Base-by-base conservation (phyloP, 1,140 invertebrate species). In the Drosophila takahashii region DNA sequence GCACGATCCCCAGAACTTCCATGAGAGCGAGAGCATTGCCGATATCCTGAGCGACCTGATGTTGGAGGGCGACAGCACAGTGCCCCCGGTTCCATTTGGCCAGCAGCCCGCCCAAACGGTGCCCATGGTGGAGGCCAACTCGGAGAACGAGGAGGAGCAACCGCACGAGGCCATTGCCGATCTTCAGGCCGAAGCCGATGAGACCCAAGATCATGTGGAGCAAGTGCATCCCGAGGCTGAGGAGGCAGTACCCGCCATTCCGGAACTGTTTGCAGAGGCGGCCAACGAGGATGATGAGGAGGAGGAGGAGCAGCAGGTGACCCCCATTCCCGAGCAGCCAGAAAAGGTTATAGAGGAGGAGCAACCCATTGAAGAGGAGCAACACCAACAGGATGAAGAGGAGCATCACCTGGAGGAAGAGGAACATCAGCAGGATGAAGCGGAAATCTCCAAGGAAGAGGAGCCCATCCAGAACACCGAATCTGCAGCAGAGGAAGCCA, bases 1-100 rank as follows among this genome's bases (percentile, higher is more conserved):
- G 5, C 61, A 73, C 16, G 42, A 41, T 13, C 48, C 66, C n/a
- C 83, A 84, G 39, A 76, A 89, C 32, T 90, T 92, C 60, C 86
- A 90, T 36, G 90, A 91, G 50, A 89, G 81, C 50, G 80, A 90
- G 44, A 90, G 87, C 47, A 83, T 91, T 60, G 84, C 79, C 7
- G 90, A 89, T 50, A 91, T 91, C 29, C 69, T 91, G 0, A 91
- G 75, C 56, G 90, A 91, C 58, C 47, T 91, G 32, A 90, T 91
- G 87, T 47, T 84, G 11, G 87, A 90, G 11, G 85, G 77, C 0
- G 85, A 90, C 44, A 90, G 85, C 58, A 87, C 84, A 0, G 84
- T 87, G 15, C 84, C 84, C 0, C 83, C 83, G 0, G 83, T 87
- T 47, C 83, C 83, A 9, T 89, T 87, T 22, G 83, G 83, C 2